phyloP scores from a whole-genome alignment of 2,888 invertebrate genomes.

The Ormyrus thymus region DNA sequence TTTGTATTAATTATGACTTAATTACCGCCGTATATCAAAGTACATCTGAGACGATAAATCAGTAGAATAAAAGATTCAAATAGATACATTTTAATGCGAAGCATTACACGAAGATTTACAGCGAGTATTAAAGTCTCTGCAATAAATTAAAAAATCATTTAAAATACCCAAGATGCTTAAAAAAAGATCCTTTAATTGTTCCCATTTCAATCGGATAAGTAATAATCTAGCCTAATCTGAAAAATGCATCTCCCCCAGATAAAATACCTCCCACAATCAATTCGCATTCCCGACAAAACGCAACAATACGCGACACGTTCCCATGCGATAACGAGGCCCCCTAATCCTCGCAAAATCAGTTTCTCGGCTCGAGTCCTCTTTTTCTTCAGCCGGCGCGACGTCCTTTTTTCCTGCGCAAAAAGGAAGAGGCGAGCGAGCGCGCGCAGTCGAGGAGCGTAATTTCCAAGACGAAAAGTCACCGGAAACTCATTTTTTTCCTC shows the following conservation, averaged over 20 bases:
- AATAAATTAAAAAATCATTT: background rate
- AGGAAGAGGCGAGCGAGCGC: conserved; percentile 19
- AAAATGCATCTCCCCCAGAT: conserved; percentile 6
- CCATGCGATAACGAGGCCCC: conserved; percentile 24
- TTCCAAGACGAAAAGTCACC: conserved; percentile 44
- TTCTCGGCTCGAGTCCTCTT: conserved; percentile 10
- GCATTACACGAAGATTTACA: background rate
- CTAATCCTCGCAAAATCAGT: conserved; percentile 16
- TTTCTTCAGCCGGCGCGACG: background rate
- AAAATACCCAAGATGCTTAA: no score
- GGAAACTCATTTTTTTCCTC: conserved; percentile 43
- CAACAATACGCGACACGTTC: conserved; percentile 9
- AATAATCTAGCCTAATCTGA: conserved; percentile 33
- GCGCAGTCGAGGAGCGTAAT: conserved; percentile 11
- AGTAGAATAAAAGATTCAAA: no score
- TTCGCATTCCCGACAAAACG: conserved; percentile 8
- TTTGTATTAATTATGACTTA: no score
- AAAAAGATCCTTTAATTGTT: no score
- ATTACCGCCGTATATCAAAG: no score
- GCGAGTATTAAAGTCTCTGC: background rate
- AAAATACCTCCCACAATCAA: background rate
- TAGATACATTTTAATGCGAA: no score
- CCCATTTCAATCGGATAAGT: no score
- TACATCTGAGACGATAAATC: no score
- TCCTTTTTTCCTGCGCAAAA: background rate